Evolutionary conservation across 1,140 invertebrate species (phyloP), one percentile per base, ranked within the genome.

Genomic region (Drosophila sulfurigaster): DNA sequence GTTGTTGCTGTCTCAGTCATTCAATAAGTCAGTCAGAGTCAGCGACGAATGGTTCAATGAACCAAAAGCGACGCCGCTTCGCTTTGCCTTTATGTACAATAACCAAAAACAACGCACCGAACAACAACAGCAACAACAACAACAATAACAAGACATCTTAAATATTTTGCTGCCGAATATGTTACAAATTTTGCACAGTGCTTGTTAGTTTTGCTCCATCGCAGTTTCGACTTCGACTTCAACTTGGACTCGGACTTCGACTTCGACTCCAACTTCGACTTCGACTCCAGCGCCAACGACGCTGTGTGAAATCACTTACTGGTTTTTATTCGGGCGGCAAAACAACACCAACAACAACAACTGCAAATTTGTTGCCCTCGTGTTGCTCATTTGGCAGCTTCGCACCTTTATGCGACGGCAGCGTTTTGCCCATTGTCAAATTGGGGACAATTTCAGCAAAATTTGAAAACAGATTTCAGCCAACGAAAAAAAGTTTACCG

Each of bases 21-120:
- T 88, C 85, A 89, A 89, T 83, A 89, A 89, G 85, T 89, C 83
- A 83, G 80, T 83, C 83, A 89, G 77, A 81, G 68, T 57, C 70
- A 43, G 64, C 76, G 66, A 6, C 74, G 74, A 51, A 64, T 35
- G 70, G 75, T 78, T 78, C 75, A 78, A 64, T 74, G 75, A 78
- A 78, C 75, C 59, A 58, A 59, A 64, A 46, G 35, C 59, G 72
- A 5, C 41, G 41, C 5, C 41, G 41, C 52, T 58, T 64, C 67
- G 64, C 68, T 71, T 75, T 71, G 73, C 46, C 68, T 75, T 75
- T 71, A 56, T 63, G 58, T 75, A 75, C 66, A 75, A 75, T 75
- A 70, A 58, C 45, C 67, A 63, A 69, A 68, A 74, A 74, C 71
- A 69, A 74, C 71, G 65, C 71, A 74, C 58, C 57, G 49, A 25